Conservation (phyloP, 53 echinoderm and acorn worm genomes). For the Stichopus horrens region DNA sequence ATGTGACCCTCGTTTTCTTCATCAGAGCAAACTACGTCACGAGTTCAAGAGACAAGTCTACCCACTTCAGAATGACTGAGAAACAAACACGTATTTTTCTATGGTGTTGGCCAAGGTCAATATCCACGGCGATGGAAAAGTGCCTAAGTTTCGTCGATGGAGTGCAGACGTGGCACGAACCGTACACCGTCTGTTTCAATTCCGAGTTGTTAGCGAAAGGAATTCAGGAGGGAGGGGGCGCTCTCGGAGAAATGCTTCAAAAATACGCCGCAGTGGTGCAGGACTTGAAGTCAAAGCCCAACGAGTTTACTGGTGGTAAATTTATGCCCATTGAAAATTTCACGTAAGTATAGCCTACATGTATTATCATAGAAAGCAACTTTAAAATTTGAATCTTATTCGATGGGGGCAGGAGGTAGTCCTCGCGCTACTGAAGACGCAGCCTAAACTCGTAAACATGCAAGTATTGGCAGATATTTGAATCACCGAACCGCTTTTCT, state of each 20-base stretch:
- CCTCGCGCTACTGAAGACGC: too few species aligned
- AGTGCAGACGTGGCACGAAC: conserved; percentile 32
- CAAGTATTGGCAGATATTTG: too few species aligned
- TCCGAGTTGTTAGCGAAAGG: neutral
- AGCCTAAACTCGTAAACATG: too few species aligned
- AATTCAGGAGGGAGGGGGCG: neutral
- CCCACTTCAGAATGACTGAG: neutral
- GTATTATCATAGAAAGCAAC: too few species aligned
- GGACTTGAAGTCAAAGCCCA: neutral
- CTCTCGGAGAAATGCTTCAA: neutral
- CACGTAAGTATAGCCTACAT: conserved; percentile 11
- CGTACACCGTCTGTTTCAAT: neutral
- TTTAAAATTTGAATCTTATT: too few species aligned
- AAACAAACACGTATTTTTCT: conserved; percentile 12
- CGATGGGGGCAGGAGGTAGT: too few species aligned
- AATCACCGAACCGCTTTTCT: too few species aligned
- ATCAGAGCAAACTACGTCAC: too few species aligned
- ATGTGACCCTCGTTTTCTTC: too few species aligned
- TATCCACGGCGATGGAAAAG: conserved; percentile 25
- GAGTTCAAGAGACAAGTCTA: too few species aligned
- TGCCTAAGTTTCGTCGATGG: conserved; percentile 39
- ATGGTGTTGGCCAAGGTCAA: conserved; percentile 36
- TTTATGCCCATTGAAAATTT: neutral
- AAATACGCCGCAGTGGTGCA: neutral
- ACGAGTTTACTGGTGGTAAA: neutral